phyloP scores from a whole-genome alignment of 2,113 vertebrate genomes.

The Mesitornis unicolor region DNA sequence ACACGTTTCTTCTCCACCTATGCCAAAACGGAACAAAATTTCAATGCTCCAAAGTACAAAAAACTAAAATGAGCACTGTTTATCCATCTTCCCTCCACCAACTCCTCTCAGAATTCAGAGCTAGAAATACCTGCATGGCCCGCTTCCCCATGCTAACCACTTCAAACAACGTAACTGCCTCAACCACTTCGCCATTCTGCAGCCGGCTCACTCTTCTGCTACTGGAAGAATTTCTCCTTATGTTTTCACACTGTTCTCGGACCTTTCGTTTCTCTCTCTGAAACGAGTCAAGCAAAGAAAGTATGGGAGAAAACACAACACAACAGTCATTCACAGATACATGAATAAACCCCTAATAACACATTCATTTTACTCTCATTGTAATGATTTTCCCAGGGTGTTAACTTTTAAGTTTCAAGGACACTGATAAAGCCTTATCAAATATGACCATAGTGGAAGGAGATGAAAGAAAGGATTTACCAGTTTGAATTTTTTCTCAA shows the following conservation, averaged over 20 bases:
- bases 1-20: background rate
- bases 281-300: background rate
- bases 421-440: background rate
- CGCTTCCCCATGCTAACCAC: conserved; percentile 86
- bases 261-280: conserved; percentile 75
- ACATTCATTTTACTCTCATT: background rate
- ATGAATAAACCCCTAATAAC: background rate
- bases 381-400: background rate
- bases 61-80: background rate
- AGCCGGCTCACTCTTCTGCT: conserved; percentile 50
- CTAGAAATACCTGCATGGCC: conserved; percentile 84
- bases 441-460: background rate
- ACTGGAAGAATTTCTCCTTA: conserved; percentile 58
- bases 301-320: background rate
- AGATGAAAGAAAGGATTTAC: background rate
- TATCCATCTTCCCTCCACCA: background rate
- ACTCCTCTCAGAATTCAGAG: background rate
- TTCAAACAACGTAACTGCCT: conserved; percentile 89
- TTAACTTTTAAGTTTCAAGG: background rate
- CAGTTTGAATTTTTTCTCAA: background rate
- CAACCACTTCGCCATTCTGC: conserved; percentile 70
- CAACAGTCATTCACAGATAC: background rate
- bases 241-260: conserved; percentile 76
- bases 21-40: background rate
- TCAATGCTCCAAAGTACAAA: background rate